Evolutionary conservation across 2,888 invertebrate genomes (phyloP).

Genomic region (Thereva unica): DNA sequence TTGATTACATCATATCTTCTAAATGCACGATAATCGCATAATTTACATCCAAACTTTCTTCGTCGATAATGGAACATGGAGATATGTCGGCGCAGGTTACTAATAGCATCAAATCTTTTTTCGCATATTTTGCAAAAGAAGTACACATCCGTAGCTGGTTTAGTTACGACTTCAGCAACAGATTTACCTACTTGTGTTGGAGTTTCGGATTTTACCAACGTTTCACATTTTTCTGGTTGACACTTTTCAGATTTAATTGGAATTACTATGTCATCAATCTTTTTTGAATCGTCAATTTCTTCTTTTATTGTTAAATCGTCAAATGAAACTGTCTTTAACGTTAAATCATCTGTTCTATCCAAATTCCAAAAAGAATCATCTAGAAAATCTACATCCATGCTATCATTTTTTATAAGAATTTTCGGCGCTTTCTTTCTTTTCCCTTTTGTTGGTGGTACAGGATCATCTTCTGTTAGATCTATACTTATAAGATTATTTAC

Average conservation of each 20-base stretch:
- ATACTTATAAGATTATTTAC: background rate
- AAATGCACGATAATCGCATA: conserved; percentile 73
- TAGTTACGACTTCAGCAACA: background rate
- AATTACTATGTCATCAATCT: conserved; percentile 44
- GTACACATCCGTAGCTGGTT: conserved; percentile 32
- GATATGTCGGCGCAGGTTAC: conserved; percentile 57
- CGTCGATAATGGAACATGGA: conserved; percentile 58
- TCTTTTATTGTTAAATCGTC: conserved; percentile 45
- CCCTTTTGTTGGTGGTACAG: conserved; percentile 18
- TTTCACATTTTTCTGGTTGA: no score
- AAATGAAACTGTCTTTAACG: conserved; percentile 52
- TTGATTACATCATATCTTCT: conserved; percentile 67
- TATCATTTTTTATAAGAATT: conserved; percentile 43
- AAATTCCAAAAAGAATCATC: conserved; percentile 53
- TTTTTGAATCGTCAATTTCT: conserved; percentile 42
- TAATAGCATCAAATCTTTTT: conserved; percentile 55
- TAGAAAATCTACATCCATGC: conserved; percentile 45
- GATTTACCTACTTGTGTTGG: conserved; percentile 7
- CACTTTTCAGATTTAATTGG: no score
- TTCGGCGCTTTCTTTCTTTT: conserved; percentile 41
- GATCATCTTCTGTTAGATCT: conserved; percentile 23
- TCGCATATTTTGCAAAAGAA: conserved; percentile 56
- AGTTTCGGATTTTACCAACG: background rate
- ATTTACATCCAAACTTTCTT: conserved; percentile 73
- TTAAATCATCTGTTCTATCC: conserved; percentile 49